phyloP scores from a whole-genome alignment of 2,888 invertebrate genomes.

The Stenolophus ochropezus region DNA sequence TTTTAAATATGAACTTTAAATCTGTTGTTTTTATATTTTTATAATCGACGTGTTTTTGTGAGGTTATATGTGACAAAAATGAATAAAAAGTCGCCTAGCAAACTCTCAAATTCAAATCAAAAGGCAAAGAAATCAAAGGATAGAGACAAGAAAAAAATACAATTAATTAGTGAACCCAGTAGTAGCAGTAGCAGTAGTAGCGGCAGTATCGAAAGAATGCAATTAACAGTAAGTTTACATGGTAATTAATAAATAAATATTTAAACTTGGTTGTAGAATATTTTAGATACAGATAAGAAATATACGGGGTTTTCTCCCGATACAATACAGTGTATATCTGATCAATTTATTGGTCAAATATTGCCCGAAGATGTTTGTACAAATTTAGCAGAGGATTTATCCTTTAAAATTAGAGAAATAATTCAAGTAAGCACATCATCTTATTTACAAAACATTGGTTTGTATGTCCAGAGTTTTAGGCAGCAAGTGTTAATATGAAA shows the following conservation, averaged over 20 bases:
- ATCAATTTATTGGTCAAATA: constrained; percentile 69
- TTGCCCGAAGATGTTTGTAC: constrained; percentile 69
- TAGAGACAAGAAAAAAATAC: constrained; percentile 49
- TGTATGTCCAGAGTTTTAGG: constrained; percentile 66
- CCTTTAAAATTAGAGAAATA: constrained; percentile 70
- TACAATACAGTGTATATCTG: constrained; percentile 68
- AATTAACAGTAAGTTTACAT: background rate
- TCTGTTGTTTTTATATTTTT: constrained; percentile 13
- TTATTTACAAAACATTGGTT: background rate
- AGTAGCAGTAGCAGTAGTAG: constrained; percentile 41
- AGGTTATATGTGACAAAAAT: constrained; percentile 54
- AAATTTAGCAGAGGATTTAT: constrained; percentile 70
- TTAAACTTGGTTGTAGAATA: constrained; percentile 17
- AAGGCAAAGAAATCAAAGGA: constrained; percentile 56
- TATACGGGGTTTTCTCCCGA: constrained; percentile 70
- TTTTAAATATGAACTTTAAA: constrained; percentile 1
- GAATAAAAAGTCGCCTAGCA: constrained; percentile 51
- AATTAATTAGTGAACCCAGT: constrained; percentile 34
- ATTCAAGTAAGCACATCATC: constrained; percentile 68
- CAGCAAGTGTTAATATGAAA: constrained; percentile 69
- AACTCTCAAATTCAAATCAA: constrained; percentile 9
- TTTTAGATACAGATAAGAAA: constrained; percentile 63
- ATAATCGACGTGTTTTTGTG: constrained; percentile 10
- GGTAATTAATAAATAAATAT: background rate
- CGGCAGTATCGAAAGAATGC: constrained; percentile 9